These are phyloP conservation scores for Tyto alba DNA, from an alignment of 2,113 vertebrate species.

Conservation along the genomic window DNA sequence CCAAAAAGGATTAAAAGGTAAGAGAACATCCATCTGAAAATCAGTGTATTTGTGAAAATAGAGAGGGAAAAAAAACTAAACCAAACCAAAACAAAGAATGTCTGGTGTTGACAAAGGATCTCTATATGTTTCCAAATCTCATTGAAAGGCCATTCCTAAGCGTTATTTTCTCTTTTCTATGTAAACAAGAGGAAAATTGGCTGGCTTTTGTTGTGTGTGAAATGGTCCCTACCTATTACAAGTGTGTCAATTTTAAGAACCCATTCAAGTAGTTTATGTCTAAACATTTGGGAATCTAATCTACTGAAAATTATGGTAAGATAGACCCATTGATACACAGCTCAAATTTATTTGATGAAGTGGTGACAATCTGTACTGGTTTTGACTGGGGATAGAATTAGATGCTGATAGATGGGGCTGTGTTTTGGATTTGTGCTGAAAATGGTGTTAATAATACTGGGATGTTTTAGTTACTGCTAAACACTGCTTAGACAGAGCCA, in stretches of 20 bases:
- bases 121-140: not conserved
- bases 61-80: not conserved
- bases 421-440: not conserved
- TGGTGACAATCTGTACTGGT: not conserved
- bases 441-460: not conserved
- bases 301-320: not conserved
- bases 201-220: not conserved
- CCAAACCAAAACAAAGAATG: too few relatives aligned
- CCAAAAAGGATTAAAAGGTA: not conserved
- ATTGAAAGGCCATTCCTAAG: not conserved
- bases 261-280: not conserved
- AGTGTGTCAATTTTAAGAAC: not conserved
- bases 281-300: not conserved
- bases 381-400: not conserved
- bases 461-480: not conserved
- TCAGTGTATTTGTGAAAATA: not conserved
- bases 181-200: not conserved
- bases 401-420: not conserved
- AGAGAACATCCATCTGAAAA: not conserved
- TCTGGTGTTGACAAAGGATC: not conserved
- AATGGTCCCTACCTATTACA: not conserved
- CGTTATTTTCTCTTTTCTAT: not conserved
- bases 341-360: not conserved
- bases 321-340: not conserved
- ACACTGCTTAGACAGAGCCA: too few relatives aligned